A percentile compares a stretch with the other conserved stretches of the same genome.
These are phyloP conservation scores for Margaritifera margaritifera DNA, from an alignment of 2,888 invertebrate species.

Conservation along the genomic window DNA sequence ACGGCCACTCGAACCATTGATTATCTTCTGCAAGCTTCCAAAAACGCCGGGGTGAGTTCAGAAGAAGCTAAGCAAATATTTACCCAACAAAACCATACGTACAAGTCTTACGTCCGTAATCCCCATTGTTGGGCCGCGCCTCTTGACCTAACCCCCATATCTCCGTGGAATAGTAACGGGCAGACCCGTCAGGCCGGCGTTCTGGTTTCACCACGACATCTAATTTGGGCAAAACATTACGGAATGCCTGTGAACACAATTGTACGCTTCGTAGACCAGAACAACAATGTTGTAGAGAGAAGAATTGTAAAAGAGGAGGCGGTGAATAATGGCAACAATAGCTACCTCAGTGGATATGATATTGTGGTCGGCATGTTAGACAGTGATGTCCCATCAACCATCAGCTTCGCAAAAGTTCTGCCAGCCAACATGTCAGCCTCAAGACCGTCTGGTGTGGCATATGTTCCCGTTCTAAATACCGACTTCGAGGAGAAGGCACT, in stretches of 20 bases:
- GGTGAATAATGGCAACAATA: conserved; percentile 14
- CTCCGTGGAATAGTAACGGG: conserved; percentile 56
- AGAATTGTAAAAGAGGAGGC: conserved; percentile 29
- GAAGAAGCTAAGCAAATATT: conserved; percentile 43
- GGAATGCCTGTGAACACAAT: conserved; percentile 43
- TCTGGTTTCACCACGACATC: conserved; percentile 50
- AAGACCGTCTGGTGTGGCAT: conserved; percentile 9
- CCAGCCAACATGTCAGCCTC: conserved; percentile 39
- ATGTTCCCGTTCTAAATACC: conserved; percentile 46
- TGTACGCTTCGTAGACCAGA: conserved; percentile 44
- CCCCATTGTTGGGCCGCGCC: conserved; percentile 50
- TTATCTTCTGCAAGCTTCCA: conserved; percentile 29
- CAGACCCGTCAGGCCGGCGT: conserved; percentile 46
- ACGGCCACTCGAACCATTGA: conserved; percentile 47
- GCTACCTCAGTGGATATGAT: conserved; percentile 41
- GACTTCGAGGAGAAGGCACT: conserved; percentile 57
- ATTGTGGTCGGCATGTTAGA: conserved; percentile 54
- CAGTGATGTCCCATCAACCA: conserved; percentile 45
- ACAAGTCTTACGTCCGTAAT: conserved; percentile 43
- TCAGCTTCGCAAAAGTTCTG: conserved; percentile 48
- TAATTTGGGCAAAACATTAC: conserved; percentile 55
- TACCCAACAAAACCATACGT: conserved; percentile 42
- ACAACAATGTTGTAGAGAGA: conserved; percentile 51
- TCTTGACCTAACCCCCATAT: conserved; percentile 52
- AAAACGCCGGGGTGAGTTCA: conserved; percentile 25